Percentiles rank a stretch among this genome's conserved stretches.
Conservation (phyloP, 2,888 invertebrate species). For the Microctonus brassicae region DNA sequence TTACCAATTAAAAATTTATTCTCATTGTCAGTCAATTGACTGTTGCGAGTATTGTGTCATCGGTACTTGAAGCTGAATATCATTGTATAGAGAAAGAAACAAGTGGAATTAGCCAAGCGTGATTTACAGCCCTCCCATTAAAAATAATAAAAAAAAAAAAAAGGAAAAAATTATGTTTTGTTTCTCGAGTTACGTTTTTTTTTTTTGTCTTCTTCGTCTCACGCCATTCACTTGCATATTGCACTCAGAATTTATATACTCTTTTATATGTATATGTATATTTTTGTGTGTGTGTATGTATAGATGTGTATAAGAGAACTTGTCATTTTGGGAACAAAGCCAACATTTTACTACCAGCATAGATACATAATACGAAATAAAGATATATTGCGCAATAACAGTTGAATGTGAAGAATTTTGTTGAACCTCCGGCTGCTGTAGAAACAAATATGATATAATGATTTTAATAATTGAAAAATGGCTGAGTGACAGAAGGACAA, state of each 20-base stretch:
- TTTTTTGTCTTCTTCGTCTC: background rate
- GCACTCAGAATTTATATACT: constrained; percentile 31
- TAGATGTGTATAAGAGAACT: constrained; percentile 41
- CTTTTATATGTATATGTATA: background rate
- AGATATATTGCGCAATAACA: constrained; percentile 50
- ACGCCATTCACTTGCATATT: constrained; percentile 27
- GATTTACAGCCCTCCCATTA: constrained; percentile 3
- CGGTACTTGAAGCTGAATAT: background rate
- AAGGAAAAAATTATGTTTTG: background rate
- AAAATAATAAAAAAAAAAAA: background rate
- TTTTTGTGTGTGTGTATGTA: too few relatives aligned
- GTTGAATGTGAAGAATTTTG: constrained; percentile 18
- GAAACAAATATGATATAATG: background rate
- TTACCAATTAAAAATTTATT: background rate
- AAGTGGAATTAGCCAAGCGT: constrained; percentile 13
- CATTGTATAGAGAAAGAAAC: background rate
- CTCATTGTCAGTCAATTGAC: background rate
- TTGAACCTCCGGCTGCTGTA: background rate
- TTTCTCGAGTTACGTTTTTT: background rate
- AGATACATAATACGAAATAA: constrained; percentile 53
- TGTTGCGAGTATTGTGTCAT: background rate
- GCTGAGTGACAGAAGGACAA: background rate
- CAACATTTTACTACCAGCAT: constrained; percentile 47
- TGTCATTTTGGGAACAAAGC: constrained; percentile 54
- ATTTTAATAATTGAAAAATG: background rate